phyloP scores from a whole-genome alignment of 2,797 vertebrate species.

The Poeciliopsis paucimaculata region DNA sequence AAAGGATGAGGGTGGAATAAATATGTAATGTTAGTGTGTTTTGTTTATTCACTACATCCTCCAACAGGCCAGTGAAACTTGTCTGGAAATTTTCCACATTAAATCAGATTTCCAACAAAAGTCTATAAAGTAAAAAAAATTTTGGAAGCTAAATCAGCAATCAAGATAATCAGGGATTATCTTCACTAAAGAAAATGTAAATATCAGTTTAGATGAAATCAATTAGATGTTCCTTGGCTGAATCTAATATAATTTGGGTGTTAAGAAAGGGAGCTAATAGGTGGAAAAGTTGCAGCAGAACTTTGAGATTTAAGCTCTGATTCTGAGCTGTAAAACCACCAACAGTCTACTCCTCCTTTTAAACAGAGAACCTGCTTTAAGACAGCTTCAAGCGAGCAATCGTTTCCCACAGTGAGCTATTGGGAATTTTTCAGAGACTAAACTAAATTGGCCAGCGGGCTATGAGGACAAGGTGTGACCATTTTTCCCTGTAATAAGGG shows the following conservation, averaged over 20 bases:
- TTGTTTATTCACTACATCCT: neutral
- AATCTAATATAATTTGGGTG: neutral
- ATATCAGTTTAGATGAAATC: neutral
- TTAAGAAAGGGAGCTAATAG: neutral
- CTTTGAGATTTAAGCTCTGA: neutral
- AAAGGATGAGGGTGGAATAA: conserved; percentile 12
- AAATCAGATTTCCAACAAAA: neutral
- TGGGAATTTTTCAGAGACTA: neutral
- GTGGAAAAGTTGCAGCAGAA: neutral
- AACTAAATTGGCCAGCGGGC: neutral
- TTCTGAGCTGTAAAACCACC: neutral
- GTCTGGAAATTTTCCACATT: neutral
- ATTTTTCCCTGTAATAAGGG: neutral
- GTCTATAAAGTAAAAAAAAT: neutral
- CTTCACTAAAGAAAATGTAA: neutral
- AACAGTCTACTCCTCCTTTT: neutral
- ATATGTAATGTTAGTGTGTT: neutral
- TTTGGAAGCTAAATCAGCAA: neutral
- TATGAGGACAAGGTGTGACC: neutral
- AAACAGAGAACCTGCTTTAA: neutral
- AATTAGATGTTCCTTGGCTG: neutral
- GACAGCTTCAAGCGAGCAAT: neutral
- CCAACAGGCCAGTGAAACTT: neutral
- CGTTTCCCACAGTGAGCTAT: neutral
- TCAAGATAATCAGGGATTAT: neutral